Conservation (phyloP, 2,888 invertebrate genomes). For the Erebia epiphron region DNA sequence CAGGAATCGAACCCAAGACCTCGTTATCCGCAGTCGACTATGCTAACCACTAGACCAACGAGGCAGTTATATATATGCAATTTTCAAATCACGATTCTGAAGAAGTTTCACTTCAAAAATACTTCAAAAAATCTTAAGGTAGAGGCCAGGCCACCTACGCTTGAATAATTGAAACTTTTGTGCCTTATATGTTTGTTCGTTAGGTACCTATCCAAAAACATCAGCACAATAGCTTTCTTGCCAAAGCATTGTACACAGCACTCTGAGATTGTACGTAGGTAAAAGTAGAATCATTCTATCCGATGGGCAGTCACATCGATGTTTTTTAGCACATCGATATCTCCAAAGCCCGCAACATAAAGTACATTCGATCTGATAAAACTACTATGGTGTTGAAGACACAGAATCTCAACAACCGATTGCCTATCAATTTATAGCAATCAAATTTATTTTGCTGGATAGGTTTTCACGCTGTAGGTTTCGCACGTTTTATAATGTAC, state of each 20-base stretch:
- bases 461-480: constrained; percentile 5
- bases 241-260: not conserved
- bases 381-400: constrained; percentile 24
- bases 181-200: too few species aligned
- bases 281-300: constrained; percentile 7
- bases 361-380: constrained; percentile 25
- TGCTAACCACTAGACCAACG: too few species aligned
- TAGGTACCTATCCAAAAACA: not conserved
- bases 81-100: too few species aligned
- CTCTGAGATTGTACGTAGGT: too few species aligned
- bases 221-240: not conserved
- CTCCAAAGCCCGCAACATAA: constrained; percentile 19
- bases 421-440: constrained; percentile 23
- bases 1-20: too few species aligned
- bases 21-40: too few species aligned
- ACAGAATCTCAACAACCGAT: constrained; percentile 23
- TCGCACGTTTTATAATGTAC: constrained; percentile 6
- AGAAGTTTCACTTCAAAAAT: too few species aligned
- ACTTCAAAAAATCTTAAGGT: too few species aligned
- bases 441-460: constrained; percentile 21
- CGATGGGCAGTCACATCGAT: constrained; percentile 20
- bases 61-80: too few species aligned
- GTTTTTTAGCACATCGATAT: constrained; percentile 21
- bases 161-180: too few species aligned
- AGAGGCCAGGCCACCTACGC: too few species aligned